Base-by-base conservation (phyloP, 2,888 invertebrate genomes). In the Junonia oenone region DNA sequence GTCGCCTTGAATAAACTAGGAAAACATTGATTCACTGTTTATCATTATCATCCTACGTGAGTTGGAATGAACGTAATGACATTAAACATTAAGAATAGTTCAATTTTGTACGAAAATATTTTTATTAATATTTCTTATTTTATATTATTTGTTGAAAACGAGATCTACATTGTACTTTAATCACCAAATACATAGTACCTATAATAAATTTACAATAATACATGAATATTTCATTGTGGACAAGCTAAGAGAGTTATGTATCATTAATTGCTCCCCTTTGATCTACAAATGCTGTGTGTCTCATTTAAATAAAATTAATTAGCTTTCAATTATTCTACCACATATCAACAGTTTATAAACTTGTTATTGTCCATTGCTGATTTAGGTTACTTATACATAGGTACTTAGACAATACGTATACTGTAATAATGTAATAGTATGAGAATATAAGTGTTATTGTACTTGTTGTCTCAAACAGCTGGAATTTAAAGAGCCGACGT, bases 1-100 rank as follows among this genome's bases (percentile, higher is more conserved):
- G 27, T 45, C 35, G 22, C 45, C 49, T 53, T 27, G 38, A 31
- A 49, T 17, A 49, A 38, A 37, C n/a, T 33, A 37, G 45, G 53
- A 45, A 54, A 43, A 43, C 26, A 26, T 43, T 26, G 8, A n/a
- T n/a, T n/a, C n/a, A n/a, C n/a, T n/a, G n/a, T n/a, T n/a, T n/a
- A n/a, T n/a, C n/a, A n/a, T n/a, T n/a, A n/a, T n/a, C n/a, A n/a
- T n/a, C n/a, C n/a, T n/a, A n/a, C n/a, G n/a, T n/a, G n/a, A n/a
- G n/a, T n/a, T n/a, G n/a, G n/a, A n/a, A n/a, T n/a, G n/a, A n/a
- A n/a, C n/a, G n/a, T n/a, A n/a, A n/a, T n/a, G n/a, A n/a, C n/a
- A n/a, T n/a, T n/a, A n/a, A n/a, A n/a, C n/a, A n/a, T n/a, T n/a
- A n/a, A n/a, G n/a, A n/a, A n/a, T n/a, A n/a, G n/a, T n/a, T n/a